Base-by-base conservation (phyloP, 2,797 vertebrate genomes). In the Gymnodraco acuticeps region DNA sequence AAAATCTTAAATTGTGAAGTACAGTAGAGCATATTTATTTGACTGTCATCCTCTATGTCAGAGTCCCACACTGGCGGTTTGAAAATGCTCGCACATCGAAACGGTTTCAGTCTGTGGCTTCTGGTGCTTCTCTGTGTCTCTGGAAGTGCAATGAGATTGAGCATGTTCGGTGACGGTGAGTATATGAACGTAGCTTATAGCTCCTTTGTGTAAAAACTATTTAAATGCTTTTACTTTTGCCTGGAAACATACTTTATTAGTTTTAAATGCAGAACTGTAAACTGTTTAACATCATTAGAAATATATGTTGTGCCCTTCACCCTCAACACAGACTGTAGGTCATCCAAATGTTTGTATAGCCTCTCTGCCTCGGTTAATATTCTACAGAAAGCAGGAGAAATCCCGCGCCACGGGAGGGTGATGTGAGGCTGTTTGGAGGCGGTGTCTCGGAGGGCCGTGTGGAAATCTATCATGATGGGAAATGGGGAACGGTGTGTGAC, bases 401-500 rank as follows among this genome's bases (percentile, higher is more conserved):
- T 0, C 3, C 15, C 0, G 70, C 31, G 3, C 68, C 17, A 0
- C 54, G 13, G 20, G 91, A 95, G 2, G 95, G 93, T 1, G 73
- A 83, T 0, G 63, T 95, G 45, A 90, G 92, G 50, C 84, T 95
- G 56, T 79, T 42, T 27, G 93, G 91, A 6, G 1, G 5, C 1
- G 62, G n/a, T 1, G 2, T 12, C 1, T 87, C 79, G 1, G 89
- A 90, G 72, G 94, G 94, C 15, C 91, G 93, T 7, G 94, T 95
- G 64, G 94, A 95, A 82, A 43, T 95, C 72, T 95, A 87, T 70
- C 93, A 95, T 12, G 13, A 84, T 3, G 90, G 92, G 2, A 38
- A 70, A 64, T 95, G 94, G 94, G 94, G 95, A 13, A 94, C 94
- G 0, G 91, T 94, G 64, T 95, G 94, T 69, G 93, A 95, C 10